Percentiles rank a stretch among this genome's conserved stretches.
Evolutionary conservation across 2,797 vertebrate genomes (phyloP).

Genomic region (Acestrorhynchus altus): DNA sequence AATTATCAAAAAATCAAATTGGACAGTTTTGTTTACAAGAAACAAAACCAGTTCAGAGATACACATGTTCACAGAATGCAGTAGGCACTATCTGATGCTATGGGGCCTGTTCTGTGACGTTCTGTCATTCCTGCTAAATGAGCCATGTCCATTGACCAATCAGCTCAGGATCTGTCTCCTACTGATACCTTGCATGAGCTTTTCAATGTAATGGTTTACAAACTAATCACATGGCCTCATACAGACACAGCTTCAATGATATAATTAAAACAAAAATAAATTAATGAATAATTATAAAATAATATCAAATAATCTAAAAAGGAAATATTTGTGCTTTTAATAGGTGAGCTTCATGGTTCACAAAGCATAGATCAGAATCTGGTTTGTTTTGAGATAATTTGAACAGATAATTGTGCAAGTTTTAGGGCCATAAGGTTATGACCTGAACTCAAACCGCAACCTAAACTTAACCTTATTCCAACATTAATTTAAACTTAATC

Average conservation of each 20-base stretch:
- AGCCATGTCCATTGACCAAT: not conserved
- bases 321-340: too few species aligned
- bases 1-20: not conserved
- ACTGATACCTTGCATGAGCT: not conserved
- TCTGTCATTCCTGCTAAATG: conserved; percentile 22
- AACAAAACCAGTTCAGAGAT: not conserved
- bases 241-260: not conserved
- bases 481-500: too few species aligned
- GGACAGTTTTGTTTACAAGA: not conserved
- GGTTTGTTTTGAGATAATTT: too few species aligned
- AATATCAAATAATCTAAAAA: too few species aligned
- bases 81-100: conserved; percentile 14
- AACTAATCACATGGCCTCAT: not conserved
- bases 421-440: too few species aligned
- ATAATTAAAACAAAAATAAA: not conserved
- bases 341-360: too few species aligned
- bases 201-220: not conserved
- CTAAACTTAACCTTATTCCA: too few species aligned
- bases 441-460: too few species aligned
- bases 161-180: conserved; percentile 15
- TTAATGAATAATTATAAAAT: not conserved
- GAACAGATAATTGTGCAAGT: too few species aligned
- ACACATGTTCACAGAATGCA: conserved; percentile 17
- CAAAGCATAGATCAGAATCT: too few species aligned
- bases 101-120: conserved; percentile 1